These are phyloP conservation scores for Idaea aversata DNA, from an alignment of 2,888 invertebrate species.

Conservation along the genomic window DNA sequence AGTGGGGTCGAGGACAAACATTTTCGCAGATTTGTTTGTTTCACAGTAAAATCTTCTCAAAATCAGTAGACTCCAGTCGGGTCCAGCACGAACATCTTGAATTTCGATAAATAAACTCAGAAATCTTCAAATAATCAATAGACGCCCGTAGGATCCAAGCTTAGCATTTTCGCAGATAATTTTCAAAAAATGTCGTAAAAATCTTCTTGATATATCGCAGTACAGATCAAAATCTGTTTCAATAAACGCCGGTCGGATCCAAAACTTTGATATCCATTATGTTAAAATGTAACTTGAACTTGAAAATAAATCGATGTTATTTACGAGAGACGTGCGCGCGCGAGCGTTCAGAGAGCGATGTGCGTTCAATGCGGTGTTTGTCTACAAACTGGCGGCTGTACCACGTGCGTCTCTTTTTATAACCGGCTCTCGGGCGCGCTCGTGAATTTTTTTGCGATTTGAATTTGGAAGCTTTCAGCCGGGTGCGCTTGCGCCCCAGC, in stretches of 20 bases:
- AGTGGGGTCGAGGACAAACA: conserved; percentile 70
- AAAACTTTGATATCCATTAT: conserved; percentile 72
- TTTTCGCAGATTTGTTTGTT: conserved; percentile 40
- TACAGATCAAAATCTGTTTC: conserved; percentile 33
- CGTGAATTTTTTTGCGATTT: conserved; percentile 76
- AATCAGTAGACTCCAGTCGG: conserved; percentile 64
- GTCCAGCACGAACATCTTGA: conserved; percentile 66
- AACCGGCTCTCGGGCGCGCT: conserved; percentile 61
- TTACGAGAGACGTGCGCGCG: conserved; percentile 57
- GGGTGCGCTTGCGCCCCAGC: conserved; percentile 71
- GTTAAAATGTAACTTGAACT: conserved; percentile 50
- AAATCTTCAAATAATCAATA: conserved; percentile 44
- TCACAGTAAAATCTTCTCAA: conserved; percentile 15
- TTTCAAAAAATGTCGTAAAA: conserved; percentile 17
- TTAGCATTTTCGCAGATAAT: conserved; percentile 52
- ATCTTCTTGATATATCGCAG: conserved; percentile 25
- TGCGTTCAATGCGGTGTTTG: conserved; percentile 51
- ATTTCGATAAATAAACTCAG: conserved; percentile 19
- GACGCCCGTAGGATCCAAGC: conserved; percentile 68
- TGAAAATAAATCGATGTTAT: conserved; percentile 67
- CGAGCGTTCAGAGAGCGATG: conserved; percentile 47
- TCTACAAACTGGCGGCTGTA: conserved; percentile 60
- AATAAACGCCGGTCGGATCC: conserved; percentile 76
- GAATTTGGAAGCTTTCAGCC: conserved; percentile 78
- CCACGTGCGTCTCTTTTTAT: conserved; percentile 73